Evolutionary conservation across 1,140 invertebrate genomes (phyloP), one percentile per base, ranked within the genome.

Genomic region (Ditylenchus dipsaci): DNA sequence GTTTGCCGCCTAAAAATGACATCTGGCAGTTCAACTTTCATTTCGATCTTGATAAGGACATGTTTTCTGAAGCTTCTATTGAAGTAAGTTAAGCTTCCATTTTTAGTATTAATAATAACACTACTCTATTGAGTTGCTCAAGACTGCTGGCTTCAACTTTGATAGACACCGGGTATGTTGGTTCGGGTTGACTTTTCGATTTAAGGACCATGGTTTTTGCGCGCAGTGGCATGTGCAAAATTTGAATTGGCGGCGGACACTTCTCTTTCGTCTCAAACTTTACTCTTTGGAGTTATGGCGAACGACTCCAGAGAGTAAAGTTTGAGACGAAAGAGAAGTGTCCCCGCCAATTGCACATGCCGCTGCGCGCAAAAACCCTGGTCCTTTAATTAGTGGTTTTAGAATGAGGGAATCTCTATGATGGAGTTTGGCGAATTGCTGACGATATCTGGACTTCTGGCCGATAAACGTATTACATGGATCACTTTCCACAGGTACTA

Each of bases 401-500:
- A 80, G 79, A 80, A 43, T 5, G 92, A 97, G 83, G 95, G 95
- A 21, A 97, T 98, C 68, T 92, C 95, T 81, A 91, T 93, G 0
- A 85, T 91, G 74, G 91, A 95, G 77, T 98, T 98, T 88, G 94
- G 95, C 3, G 94, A 97, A 86, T 86, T 96, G 1, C 86, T 98
- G 21, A 96, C 95, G 88, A 92, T 92, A 49, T 97, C 94, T 29
- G 94, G 95, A 58, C 89, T 97, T 76, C 92, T 97, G 26, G 86
- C 97, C 9, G 90, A 91, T 85, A 93, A 97, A 73, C 90, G 93
- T 79, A 91, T 97, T 47, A 95, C 93, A 84, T 97, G 93, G 93
- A 85, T 97, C 27, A 95, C 93, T 70, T 97, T 97, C 86, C 95
- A 97, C 78, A 88, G 49, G 49, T 53, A 53, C n/a, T 21, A 7